phyloP scores from a whole-genome alignment of 2,797 vertebrate genomes.

The Molossus molossus region DNA sequence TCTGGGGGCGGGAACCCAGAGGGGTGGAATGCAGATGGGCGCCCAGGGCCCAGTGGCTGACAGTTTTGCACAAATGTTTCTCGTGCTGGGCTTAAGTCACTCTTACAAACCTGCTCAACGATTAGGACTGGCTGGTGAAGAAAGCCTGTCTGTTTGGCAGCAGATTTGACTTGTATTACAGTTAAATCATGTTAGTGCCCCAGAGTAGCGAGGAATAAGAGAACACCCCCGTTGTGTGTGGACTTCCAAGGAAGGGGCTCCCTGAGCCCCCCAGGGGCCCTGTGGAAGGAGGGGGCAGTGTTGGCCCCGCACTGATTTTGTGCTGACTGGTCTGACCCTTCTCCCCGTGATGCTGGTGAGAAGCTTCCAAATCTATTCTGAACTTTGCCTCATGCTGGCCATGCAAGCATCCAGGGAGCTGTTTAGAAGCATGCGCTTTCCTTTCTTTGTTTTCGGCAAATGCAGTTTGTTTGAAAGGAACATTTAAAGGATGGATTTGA shows the following conservation, averaged over 20 bases:
- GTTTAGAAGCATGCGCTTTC: not conserved
- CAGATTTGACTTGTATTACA: slow-evolving; percentile 62
- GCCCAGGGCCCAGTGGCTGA: slow-evolving; percentile 66
- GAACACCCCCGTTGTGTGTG: not conserved
- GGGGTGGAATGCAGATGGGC: slow-evolving; percentile 74
- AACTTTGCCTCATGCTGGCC: slow-evolving; percentile 74
- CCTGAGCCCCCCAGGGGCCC: not conserved
- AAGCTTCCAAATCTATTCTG: slow-evolving; percentile 81
- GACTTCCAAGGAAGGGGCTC: not conserved
- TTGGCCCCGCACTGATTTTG: not conserved
- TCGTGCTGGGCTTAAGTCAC: slow-evolving; percentile 77
- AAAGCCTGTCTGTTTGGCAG: slow-evolving; percentile 31
- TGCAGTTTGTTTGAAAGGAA: not conserved
- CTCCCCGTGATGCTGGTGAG: slow-evolving; percentile 67
- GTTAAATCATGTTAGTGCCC: slow-evolving; percentile 62
- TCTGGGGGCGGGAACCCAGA: slow-evolving; percentile 67
- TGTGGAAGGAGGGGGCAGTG: slow-evolving; percentile 6
- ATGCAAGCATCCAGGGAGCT: not conserved
- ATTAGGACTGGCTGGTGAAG: slow-evolving; percentile 73
- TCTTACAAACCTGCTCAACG: slow-evolving; percentile 61
- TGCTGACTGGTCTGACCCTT: slow-evolving; percentile 67
- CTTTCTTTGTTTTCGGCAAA: slow-evolving; percentile 49
- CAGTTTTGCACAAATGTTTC: slow-evolving; percentile 80
- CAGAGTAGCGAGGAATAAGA: slow-evolving; percentile 40
- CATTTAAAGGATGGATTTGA: not conserved